Conservation (phyloP, 2,113 vertebrate genomes). For the Elaphurus davidianus region DNA sequence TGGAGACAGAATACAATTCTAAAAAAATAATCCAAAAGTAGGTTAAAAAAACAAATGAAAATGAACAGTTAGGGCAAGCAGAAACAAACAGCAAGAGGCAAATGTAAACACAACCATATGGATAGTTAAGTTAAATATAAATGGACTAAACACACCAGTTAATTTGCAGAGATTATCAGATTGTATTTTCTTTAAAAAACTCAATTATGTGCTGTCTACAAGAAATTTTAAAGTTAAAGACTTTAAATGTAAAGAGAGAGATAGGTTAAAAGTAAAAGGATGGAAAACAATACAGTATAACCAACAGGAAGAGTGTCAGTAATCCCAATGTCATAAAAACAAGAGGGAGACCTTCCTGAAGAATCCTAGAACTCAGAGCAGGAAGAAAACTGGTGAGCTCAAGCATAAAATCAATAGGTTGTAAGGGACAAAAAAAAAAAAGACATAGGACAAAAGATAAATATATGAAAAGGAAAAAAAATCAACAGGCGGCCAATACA, state of each 20-base stretch:
- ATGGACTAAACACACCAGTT: background rate
- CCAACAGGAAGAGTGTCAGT: background rate
- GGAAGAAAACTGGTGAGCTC: background rate
- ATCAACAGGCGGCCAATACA: background rate
- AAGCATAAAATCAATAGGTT: background rate
- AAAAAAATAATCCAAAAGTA: background rate
- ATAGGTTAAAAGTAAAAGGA: background rate
- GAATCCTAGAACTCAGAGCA: background rate
- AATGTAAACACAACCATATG: background rate
- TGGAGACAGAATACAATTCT: background rate
- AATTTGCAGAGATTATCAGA: background rate
- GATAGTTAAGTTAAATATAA: conserved; percentile 27
- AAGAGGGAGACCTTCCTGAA: background rate
- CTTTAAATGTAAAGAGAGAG: background rate
- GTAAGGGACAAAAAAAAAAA: background rate
- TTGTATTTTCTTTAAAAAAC: background rate
- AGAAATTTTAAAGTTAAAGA: background rate
- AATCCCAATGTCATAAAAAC: background rate
- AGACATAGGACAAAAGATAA: background rate
- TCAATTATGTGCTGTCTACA: background rate
- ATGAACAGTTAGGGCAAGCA: background rate
- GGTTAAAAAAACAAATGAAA: background rate
- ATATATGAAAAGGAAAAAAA: background rate
- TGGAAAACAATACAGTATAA: background rate
- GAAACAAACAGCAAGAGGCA: conserved; percentile 19